Base-by-base conservation (phyloP, 2,113 vertebrate genomes). In the Verasper variegatus region DNA sequence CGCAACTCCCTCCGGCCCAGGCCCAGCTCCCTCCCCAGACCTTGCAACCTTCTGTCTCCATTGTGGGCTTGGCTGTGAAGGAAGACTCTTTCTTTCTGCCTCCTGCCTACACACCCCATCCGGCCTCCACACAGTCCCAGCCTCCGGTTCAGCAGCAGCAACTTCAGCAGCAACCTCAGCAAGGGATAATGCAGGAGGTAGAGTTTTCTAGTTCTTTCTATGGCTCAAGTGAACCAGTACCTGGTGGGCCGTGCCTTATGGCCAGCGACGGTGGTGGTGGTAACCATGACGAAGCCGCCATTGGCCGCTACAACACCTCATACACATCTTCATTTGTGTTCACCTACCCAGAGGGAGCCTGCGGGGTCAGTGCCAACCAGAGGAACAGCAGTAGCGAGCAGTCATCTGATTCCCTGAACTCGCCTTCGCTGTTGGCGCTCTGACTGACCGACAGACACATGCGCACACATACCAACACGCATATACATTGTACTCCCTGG, bases 241-340 rank as follows among this genome's bases (percentile, higher is more conserved):
- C 92, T 90, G 94, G 94, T 86, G 93, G 94, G 93, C 94, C 94
- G 52, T 96, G 95, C 94, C 94, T 96, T 20, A 93, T 95, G 88
- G 89, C 90, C 81, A 87, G 91, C 82, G 82, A 90, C 90, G 84
- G 85, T 87, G 90, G 92, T 91, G 90, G 89, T 90, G 91, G 86
- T 94, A 92, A 92, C 96, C 92, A 91, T 93, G 94, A 93, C 91
- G 85, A 73, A 86, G 86, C 80, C 78, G 78, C 84, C 83, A 87
- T 92, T 91, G 90, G 91, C 92, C 92, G 91, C 94, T 94, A 93
- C 96, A 97, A 95, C 96, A 94, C 96, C 92, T 96, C 97, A 96
- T 97, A 96, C 94, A 97, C 97, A 92, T 98, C 97, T 96, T 96
- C 97, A 96, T 99, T 99, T 98, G 97, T 99, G 93, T 98, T 98